Evolutionary conservation across 2,888 invertebrate species (phyloP), one percentile per base, ranked within the genome.

Genomic region (Gortyna flavago): DNA sequence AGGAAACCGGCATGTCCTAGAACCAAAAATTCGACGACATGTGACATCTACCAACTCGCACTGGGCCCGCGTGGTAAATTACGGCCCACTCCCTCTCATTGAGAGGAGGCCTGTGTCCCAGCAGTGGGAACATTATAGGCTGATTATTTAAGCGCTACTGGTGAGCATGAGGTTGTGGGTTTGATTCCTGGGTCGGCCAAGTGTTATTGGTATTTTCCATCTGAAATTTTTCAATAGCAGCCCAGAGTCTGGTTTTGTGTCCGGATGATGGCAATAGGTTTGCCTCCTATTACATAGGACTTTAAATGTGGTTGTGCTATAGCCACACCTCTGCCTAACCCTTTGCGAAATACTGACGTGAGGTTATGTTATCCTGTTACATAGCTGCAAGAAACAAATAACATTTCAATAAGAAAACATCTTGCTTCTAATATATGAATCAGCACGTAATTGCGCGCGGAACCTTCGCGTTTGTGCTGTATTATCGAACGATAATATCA

Each of bases 351-450:
- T 44, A 57, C 5, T n/a, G 13, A 13, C 35, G 35, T 57, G 13
- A 57, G n/a, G 57, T 57, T 54, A 54, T 8, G 32, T n/a, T 4
- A 70, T 70, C n/a, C 35, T 57, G n/a, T 44, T 44, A 48, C 18
- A 35, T 35, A 48, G 18, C 0, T 41, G 35, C 5, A 35, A 65
- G 29, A 48, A 25, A 35, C 29, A 75, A 57, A 76, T 65, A 77
- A 35, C 29, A 61, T 48, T 48, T 48, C 57, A 65, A 32, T 75
- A 66, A n/a, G 59, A n/a, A 51, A 66, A 59, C 16, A 41, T 41
- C 21, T 29, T 67, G 48, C 25, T 67, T 66, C 6, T 61, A 32
- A 77, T 61, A 32, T 61, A 66, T 61, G 59, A 32, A 51, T 51
- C 38, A 48, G 48, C 66, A 61, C 66, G 65, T 66, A 32, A 66